Base-by-base conservation (phyloP, 2,888 invertebrate genomes). In the Cepaea hortensis region DNA sequence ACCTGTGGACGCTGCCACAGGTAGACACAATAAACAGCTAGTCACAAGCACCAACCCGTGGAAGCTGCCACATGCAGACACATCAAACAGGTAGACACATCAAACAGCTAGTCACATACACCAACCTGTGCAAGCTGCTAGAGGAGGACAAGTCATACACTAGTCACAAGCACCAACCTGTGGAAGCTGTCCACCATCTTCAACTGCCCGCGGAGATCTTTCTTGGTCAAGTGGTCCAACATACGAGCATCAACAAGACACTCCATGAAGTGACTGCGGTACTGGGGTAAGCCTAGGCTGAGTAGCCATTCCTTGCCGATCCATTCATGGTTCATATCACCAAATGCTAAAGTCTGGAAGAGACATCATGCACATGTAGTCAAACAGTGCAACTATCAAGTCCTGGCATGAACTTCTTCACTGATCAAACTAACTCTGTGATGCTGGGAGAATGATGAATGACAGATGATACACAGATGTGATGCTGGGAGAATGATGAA, bases 121-220 rank as follows among this genome's bases (percentile, higher is more conserved):
- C 76, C 85, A 87, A 94, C 98, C 98, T 97, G 96, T 99, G 99
- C 96, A 99, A 99, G 95, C 98, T 98, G 95, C 35, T 35, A 35
- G 35, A 35, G 35, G 35, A 35, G 35, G 35, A 35, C 35, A 35
- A 35, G 35, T 35, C 35, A 35, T 35, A 35, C 62, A 18, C 62
- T 20, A 35, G 13, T 73, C 23, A 35, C 9, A 48, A 20, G 18
- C 20, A 20, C 76, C 85, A 87, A 94, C 98, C 98, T 97, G 96
- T 99, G 99, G 96, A 99, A 99, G 95, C 98, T 98, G 95, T 99
- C 99, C 89, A 99, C 98, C 98, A 99, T 99, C 95, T 99, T 99
- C 90, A 99, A 96, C 94, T 99, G 99, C 90, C 98, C 98, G 88
- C 99, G 96, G 85, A 99, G 96, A 95, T 99, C 99, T 93, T 99